Base-by-base conservation (phyloP, 1,140 invertebrate genomes). In the Hydropsyche tenuis region DNA sequence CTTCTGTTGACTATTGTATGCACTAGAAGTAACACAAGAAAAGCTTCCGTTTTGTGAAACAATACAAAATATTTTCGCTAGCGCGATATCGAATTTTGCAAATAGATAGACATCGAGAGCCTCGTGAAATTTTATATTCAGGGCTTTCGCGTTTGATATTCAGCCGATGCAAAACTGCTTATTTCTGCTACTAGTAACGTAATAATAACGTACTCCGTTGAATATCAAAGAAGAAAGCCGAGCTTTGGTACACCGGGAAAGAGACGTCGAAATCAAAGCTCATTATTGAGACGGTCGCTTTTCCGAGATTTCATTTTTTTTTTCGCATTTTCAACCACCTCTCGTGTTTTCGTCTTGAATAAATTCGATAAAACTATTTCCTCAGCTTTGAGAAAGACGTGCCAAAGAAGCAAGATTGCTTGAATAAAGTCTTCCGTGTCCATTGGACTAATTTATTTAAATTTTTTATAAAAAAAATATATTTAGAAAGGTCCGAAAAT, bases 161-260 rank as follows among this genome's bases (percentile, higher is more conserved):
- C 56, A 60, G 20, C 56, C 18, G 20, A 22, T 25, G 56, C 22
- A 53, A 53, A 53, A 53, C 48, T 53, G 48, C 48, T 53, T 53
- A 53, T 60, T 60, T 60, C 23, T 27, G 20, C 9, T 37, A 37
- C 30, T 20, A 60, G 20, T 60, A 60, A 60, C 14, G 23, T 60
- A 60, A 60, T 60, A 60, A 60, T 25, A 60, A 60, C n/a, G 56
- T 27, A 27, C 22, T 20, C 23, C 23, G 56, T 60, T 60, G 56
- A 60, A 60, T 60, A 25, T 25, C 23, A 60, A 60, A 60, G 48
- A 53, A 20, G 48, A 53, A 53, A 53, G 9, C 7, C 48, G n/a
- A 20, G 30, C 30, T 37, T 4, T 9, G 3, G 30, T 4, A 37
- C 30, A 37, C 30, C 30, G 30, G 30, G 3, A 37, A 37, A 37